Evolutionary conservation across 2,113 vertebrate genomes (phyloP).

Genomic region (Suncus etruscus): DNA sequence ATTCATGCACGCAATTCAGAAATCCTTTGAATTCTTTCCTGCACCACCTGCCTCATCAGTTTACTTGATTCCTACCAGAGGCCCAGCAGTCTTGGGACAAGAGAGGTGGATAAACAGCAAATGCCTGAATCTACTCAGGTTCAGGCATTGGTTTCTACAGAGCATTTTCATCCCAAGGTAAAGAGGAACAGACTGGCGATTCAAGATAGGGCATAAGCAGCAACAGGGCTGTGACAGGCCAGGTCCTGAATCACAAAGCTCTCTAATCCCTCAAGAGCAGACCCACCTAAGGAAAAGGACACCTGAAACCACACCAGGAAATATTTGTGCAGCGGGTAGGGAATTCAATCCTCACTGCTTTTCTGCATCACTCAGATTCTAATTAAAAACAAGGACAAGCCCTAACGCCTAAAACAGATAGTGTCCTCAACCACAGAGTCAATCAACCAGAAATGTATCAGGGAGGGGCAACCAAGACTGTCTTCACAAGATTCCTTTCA

Average conservation of each 20-base stretch:
- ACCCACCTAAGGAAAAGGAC: constrained; percentile 58
- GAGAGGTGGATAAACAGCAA: neutral
- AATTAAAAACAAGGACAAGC: constrained; percentile 59
- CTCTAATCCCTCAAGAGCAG: constrained; percentile 60
- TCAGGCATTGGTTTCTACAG: neutral
- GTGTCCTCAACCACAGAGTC: neutral
- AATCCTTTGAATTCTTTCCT: neutral
- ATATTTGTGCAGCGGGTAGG: constrained; percentile 59
- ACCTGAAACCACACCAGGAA: constrained; percentile 76
- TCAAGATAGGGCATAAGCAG: neutral
- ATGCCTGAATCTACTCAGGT: neutral
- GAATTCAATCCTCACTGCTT: constrained; percentile 55
- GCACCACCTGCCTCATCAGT: neutral
- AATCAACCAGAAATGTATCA: neutral
- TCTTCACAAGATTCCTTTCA: neutral
- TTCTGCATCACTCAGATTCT: constrained; percentile 33
- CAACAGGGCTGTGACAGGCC: neutral
- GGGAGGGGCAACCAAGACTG: neutral
- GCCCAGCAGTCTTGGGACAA: neutral
- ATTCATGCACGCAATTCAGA: too few species aligned
- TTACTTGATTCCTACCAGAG: neutral
- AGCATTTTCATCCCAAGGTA: constrained; percentile 32
- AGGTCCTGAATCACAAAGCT: neutral
- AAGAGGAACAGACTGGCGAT: neutral
- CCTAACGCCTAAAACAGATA: constrained; percentile 54